phyloP scores from a whole-genome alignment of 2,113 vertebrate genomes.

The Narcine bancroftii region DNA sequence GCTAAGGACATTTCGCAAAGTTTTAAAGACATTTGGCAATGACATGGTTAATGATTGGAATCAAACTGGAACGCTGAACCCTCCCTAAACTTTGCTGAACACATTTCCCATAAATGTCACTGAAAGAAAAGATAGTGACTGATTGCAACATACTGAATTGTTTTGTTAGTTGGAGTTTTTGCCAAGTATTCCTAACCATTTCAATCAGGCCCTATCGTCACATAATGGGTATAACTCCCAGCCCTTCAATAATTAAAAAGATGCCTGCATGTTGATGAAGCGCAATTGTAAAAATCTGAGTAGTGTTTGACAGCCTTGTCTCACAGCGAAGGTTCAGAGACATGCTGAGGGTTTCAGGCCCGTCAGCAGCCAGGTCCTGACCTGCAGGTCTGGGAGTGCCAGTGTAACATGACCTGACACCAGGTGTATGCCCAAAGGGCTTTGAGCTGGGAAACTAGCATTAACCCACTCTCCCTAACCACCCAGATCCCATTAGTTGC shows the following conservation, averaged over 20 bases:
- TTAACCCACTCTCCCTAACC: conserved; percentile 58
- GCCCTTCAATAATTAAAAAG: conserved; percentile 2
- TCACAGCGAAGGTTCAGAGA: conserved; percentile 2
- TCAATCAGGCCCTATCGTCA: not conserved
- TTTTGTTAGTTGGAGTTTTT: conserved; percentile 25
- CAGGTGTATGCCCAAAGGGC: conserved; percentile 95
- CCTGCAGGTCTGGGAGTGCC: conserved; percentile 63
- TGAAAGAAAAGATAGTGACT: conserved; percentile 29
- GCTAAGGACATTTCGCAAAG: not conserved
- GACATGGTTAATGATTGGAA: not conserved
- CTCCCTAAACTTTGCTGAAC: conserved; percentile 21
- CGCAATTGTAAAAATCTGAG: conserved; percentile 13
- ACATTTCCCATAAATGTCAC: conserved; percentile 37
- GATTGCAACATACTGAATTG: conserved; percentile 5
- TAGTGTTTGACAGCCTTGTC: conserved; percentile 10
- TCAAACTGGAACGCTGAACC: conserved; percentile 31
- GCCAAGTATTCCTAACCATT: conserved; percentile 2
- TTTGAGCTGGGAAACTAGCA: conserved; percentile 64
- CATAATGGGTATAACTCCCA: not conserved
- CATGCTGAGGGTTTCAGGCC: conserved; percentile 57
- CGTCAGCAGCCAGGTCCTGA: conserved; percentile 78
- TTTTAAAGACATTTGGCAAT: not conserved
- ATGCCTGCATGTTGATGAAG: not conserved
- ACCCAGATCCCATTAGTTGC: conserved; percentile 49
- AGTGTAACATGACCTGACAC: conserved; percentile 83